These are phyloP conservation scores for Panzeria rudis DNA, from an alignment of 2,888 invertebrate genomes.

Conservation along the genomic window DNA sequence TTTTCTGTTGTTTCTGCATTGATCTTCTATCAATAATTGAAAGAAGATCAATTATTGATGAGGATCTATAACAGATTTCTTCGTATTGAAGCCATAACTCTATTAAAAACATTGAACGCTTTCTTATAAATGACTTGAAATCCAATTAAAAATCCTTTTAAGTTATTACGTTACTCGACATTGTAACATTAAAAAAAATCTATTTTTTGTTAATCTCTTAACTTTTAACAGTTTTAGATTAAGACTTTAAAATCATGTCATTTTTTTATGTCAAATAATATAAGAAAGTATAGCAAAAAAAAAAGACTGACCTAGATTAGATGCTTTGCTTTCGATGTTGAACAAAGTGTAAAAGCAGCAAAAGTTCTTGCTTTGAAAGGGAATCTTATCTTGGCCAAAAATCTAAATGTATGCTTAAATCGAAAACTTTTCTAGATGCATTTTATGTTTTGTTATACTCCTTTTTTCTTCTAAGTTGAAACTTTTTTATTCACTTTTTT, in stretches of 20 bases:
- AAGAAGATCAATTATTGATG: too few species aligned
- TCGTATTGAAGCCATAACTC: too few species aligned
- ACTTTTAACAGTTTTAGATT: slow-evolving; percentile 44
- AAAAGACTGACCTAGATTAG: slow-evolving; percentile 48
- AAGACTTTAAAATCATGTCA: slow-evolving; percentile 53
- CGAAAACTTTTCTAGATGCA: slow-evolving; percentile 62
- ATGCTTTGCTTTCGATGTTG: slow-evolving; percentile 19
- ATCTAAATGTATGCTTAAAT: slow-evolving; percentile 70
- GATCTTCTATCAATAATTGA: too few species aligned
- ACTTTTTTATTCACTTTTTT: slow-evolving; percentile 40
- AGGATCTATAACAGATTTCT: too few species aligned
- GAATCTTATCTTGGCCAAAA: slow-evolving; percentile 63
- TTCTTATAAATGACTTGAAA: not conserved
- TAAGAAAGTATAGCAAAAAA: not conserved
- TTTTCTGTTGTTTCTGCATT: too few species aligned
- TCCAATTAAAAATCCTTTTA: slow-evolving; percentile 42
- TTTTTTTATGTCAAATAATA: not conserved
- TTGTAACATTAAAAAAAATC: not conserved
- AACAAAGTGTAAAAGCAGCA: slow-evolving; percentile 24
- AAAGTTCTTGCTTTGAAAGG: slow-evolving; percentile 55
- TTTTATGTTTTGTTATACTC: slow-evolving; percentile 22
- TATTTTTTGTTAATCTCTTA: not conserved
- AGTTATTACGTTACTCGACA: not conserved
- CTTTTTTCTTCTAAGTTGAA: slow-evolving; percentile 35
- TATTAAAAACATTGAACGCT: too few species aligned